These are phyloP conservation scores for Nycticorax nycticorax DNA, from an alignment of 2,113 vertebrate species.

Conservation along the genomic window DNA sequence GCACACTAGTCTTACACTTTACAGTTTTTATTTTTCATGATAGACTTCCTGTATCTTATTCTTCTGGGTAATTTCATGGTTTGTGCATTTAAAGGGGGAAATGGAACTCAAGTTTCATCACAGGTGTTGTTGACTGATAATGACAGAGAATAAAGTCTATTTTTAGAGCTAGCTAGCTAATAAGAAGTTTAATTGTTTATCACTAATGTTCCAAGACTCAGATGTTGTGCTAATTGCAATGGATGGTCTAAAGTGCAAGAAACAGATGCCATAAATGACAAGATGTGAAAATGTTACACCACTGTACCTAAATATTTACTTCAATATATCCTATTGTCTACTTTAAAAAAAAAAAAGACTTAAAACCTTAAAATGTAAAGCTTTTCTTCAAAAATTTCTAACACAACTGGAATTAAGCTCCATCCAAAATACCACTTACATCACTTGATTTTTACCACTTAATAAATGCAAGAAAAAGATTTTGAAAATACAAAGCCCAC, in stretches of 20 bases:
- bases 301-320: background rate
- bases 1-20: background rate
- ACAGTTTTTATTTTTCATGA: background rate
- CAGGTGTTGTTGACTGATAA: background rate
- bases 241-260: background rate
- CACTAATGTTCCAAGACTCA: background rate
- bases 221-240: background rate
- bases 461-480: background rate
- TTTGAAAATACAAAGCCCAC: background rate
- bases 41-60: background rate
- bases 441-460: background rate
- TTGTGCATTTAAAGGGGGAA: background rate
- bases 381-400: background rate
- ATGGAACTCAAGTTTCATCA: background rate
- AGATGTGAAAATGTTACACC: background rate
- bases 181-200: conserved; percentile 13
- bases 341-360: background rate
- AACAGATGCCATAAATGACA: background rate
- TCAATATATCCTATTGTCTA: background rate
- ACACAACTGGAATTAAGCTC: background rate
- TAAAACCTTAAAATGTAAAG: background rate
- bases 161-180: conserved; percentile 3
- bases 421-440: background rate
- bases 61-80: background rate
- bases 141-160: background rate